Evolutionary conservation across 2,888 invertebrate genomes (phyloP).

Genomic region (Ethmia dodecea): DNA sequence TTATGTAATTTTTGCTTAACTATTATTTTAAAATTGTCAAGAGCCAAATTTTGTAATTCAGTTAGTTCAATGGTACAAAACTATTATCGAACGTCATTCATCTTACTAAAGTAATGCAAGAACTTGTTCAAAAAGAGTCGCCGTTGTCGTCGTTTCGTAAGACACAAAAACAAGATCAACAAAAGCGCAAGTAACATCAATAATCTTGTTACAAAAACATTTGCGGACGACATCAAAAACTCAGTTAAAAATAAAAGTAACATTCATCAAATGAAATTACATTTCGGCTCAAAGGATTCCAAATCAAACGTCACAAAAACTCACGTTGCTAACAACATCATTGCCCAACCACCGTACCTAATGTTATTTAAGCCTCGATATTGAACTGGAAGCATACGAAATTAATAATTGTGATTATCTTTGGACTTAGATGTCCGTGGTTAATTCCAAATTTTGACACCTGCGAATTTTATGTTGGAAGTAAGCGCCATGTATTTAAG

Average conservation of each 20-base stretch:
- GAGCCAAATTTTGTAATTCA: too few species aligned
- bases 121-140: too few species aligned
- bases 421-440: conserved; percentile 29
- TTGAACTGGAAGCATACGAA: conserved; percentile 67
- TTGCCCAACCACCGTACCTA: conserved; percentile 60
- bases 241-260: conserved; percentile 8
- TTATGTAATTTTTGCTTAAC: too few species aligned
- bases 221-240: conserved; percentile 5
- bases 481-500: background rate
- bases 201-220: too few species aligned
- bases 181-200: too few species aligned
- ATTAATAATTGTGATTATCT: conserved; percentile 62
- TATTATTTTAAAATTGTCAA: too few species aligned
- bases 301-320: conserved; percentile 55
- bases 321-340: conserved; percentile 61
- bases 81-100: too few species aligned
- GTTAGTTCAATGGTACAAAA: too few species aligned
- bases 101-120: too few species aligned
- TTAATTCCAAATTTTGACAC: conserved; percentile 32
- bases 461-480: conserved; percentile 24
- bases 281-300: conserved; percentile 44
- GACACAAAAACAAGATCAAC: too few species aligned
- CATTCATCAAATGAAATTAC: conserved; percentile 37
- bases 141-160: too few species aligned
- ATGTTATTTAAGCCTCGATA: conserved; percentile 55